Evolutionary conservation across 2,113 vertebrate species (phyloP).

Genomic region (Gracilinanus agilis): DNA sequence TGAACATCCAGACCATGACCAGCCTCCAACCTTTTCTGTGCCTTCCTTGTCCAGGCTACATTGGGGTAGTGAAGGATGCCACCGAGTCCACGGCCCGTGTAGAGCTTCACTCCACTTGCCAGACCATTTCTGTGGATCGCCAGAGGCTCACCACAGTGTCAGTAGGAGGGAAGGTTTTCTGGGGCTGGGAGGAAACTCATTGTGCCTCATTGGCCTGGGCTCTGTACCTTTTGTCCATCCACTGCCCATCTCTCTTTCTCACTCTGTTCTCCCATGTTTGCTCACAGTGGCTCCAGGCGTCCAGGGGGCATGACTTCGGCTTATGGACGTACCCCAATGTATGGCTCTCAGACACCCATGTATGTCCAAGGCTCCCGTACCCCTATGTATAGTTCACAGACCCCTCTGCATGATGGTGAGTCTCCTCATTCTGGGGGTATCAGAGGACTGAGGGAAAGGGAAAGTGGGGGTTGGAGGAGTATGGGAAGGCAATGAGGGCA

Average conservation of each 20-base stretch:
- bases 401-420: slow-evolving; percentile 94
- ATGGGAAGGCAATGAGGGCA: background rate
- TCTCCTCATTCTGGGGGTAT: background rate
- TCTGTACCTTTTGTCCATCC: background rate
- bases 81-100: slow-evolving; percentile 95
- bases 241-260: background rate
- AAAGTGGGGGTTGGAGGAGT: background rate
- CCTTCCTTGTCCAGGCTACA: slow-evolving; percentile 87
- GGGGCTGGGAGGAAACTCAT: background rate
- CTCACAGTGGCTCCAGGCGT: slow-evolving; percentile 89
- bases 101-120: slow-evolving; percentile 96
- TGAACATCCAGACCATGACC: background rate
- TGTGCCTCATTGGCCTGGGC: fast-evolving
- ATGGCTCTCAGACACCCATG: slow-evolving; percentile 96
- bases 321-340: slow-evolving; percentile 93
- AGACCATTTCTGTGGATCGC: slow-evolving; percentile 97
- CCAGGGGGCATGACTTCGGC: slow-evolving; percentile 89
- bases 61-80: slow-evolving; percentile 96
- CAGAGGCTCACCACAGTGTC: slow-evolving; percentile 94
- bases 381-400: slow-evolving; percentile 96
- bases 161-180: background rate
- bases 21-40: background rate
- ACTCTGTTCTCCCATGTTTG: background rate
- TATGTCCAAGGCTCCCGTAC: slow-evolving; percentile 94
- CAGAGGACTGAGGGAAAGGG: background rate